Evolutionary conservation across 2,797 vertebrate genomes (phyloP), one percentile per base, ranked within the genome.

Genomic region (Novumbra hubbsi): DNA sequence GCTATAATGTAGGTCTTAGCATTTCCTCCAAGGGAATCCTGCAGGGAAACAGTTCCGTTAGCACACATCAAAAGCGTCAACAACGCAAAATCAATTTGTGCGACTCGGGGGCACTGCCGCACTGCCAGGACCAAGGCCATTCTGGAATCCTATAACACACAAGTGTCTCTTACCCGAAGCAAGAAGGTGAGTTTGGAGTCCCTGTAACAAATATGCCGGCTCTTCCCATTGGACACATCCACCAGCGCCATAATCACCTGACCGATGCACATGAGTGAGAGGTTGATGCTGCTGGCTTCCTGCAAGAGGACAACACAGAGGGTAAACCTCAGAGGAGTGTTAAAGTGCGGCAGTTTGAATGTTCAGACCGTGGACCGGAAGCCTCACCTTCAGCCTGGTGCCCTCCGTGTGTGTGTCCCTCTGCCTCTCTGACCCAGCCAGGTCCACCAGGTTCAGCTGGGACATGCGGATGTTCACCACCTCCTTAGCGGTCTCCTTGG

Each of bases 21-120:
- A 78, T 99, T 99, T 64, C 98, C 98, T 62, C 98, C 98, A 73
- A 99, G 94, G 76, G 98, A 99, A 81, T 99, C 97, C 98, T 99
- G 77, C 81, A 24, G 70, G 77, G 87, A 82, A 73, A 73, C 4
- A 49, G 0, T 14, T 60, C 21, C 12, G 21, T 60, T 60, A 60
- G 17, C 9, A 52, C 70, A 71, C 2, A 16, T 50, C 27, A 28
- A 15, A 5, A 70, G 50, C 17, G 48, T 34, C 27, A 52, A 11
- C 11, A 30, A 49, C 49, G 14, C 21, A 70, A 16, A 7, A 50
- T 14, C 34, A 38, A 5, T 38, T 38, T 5, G 34, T 38, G 34
- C 5, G 34, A 38, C 34, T 38, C 34, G 5, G 34, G 34, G 2
- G 34, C 34, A 38, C 5, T 38, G 34, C 8, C 34, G 34, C 34